Conservation (phyloP, 2,888 invertebrate genomes). For the Escarpia spicata region DNA sequence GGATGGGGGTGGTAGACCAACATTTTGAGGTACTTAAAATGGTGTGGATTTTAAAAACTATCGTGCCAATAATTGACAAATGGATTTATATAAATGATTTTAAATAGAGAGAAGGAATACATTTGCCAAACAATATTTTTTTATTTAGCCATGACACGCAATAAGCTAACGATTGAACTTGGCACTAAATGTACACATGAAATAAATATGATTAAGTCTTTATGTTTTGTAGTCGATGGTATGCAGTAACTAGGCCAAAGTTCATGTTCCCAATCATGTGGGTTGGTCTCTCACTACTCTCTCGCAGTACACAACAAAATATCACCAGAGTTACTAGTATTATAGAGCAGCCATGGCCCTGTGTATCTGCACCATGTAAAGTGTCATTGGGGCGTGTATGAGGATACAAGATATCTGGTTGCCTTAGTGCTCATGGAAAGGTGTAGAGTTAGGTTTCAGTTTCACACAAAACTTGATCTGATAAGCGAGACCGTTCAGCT, state of each 20-base stretch:
- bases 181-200: not conserved
- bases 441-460: not conserved
- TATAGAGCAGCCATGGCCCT: too few relatives aligned
- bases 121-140: not conserved
- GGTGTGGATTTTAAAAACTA: too few relatives aligned
- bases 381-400: not conserved
- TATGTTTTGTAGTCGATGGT: not conserved
- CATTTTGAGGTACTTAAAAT: too few relatives aligned
- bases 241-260: not conserved
- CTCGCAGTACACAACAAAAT: too few relatives aligned
- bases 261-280: not conserved
- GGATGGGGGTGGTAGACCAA: too few relatives aligned
- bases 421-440: not conserved
- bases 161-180: not conserved
- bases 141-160: not conserved
- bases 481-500: not conserved
- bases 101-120: not conserved
- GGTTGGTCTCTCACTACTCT: not conserved
- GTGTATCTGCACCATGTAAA: not conserved
- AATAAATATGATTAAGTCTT: not conserved
- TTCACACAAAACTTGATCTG: conserved; percentile 11
- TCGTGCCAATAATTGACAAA: too few relatives aligned
- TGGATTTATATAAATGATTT: not conserved
- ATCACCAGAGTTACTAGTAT: too few relatives aligned
- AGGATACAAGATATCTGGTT: not conserved